phyloP scores from a whole-genome alignment of 2,113 vertebrate species.

The Sarotherodon lohbergeri region DNA sequence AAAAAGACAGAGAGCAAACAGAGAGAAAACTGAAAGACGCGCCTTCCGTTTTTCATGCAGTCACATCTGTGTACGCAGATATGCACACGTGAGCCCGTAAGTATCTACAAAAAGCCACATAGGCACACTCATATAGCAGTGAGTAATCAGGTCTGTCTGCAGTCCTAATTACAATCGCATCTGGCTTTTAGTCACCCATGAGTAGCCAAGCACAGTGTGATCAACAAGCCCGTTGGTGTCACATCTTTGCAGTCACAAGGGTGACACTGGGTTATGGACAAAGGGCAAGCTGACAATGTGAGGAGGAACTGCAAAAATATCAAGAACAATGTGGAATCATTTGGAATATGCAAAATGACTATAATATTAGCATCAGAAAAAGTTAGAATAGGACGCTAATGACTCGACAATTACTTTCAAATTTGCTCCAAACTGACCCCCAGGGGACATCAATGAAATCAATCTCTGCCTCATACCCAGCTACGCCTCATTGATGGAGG shows the following conservation, averaged over 20 bases:
- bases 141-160: slow-evolving; percentile 43
- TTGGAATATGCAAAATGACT: neutral
- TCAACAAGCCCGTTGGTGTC: slow-evolving; percentile 34
- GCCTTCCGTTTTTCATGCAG: neutral
- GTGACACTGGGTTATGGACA: neutral
- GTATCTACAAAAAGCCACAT: neutral
- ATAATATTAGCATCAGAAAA: neutral
- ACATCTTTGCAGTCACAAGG: slow-evolving; percentile 3
- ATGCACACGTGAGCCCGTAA: neutral
- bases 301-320: neutral
- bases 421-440: neutral
- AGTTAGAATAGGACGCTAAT: neutral
- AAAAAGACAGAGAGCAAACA: slow-evolving; percentile 4
- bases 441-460: neutral
- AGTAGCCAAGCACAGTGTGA: slow-evolving; percentile 29
- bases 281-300: neutral
- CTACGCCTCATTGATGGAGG: neutral
- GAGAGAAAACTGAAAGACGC: neutral
- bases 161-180: slow-evolving; percentile 38
- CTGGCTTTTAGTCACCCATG: slow-evolving; percentile 51
- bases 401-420: neutral
- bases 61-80: neutral
- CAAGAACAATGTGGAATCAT: neutral
- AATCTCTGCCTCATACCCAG: neutral
- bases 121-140: neutral